Evolutionary conservation across 2,888 invertebrate genomes (phyloP).

Genomic region (Hartigia nigra): DNA sequence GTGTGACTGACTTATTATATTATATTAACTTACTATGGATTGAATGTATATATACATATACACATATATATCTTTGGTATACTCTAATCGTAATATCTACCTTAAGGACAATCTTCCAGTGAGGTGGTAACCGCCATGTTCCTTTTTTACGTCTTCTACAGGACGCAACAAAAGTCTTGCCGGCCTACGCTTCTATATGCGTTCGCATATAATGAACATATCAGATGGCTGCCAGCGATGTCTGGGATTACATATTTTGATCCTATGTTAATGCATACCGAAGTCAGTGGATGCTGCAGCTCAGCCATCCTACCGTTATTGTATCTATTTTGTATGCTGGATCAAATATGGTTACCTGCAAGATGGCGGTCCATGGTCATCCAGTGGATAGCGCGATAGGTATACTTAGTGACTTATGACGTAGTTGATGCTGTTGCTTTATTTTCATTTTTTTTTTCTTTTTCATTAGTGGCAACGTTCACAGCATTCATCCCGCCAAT

Average conservation of each 20-base stretch:
- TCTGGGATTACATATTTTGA: slow-evolving; percentile 27
- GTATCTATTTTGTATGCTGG: not conserved
- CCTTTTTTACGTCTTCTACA: not conserved
- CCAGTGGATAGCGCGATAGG: not conserved
- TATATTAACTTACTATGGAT: not conserved
- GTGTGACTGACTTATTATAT: not conserved
- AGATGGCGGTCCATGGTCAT: slow-evolving; percentile 1
- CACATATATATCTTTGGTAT: not conserved
- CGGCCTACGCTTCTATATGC: slow-evolving; percentile 2
- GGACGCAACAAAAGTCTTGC: not conserved
- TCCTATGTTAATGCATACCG: slow-evolving; percentile 21
- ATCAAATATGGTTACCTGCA: slow-evolving; percentile 6
- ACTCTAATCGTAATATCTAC: not conserved
- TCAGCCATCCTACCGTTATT: not conserved
- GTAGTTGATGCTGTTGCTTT: not conserved
- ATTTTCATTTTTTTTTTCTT: slow-evolving; percentile 19
- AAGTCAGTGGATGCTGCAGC: slow-evolving; percentile 1
- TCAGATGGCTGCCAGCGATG: slow-evolving; percentile 23
- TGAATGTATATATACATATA: not conserved
- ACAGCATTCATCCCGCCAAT: not conserved
- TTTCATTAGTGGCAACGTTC: not conserved
- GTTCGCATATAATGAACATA: slow-evolving; percentile 22
- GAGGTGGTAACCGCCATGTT: not conserved
- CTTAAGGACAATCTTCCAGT: not conserved
- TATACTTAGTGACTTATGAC: not conserved